Base-by-base conservation (phyloP, 92 coral and sea anemone species). In the Umimayanthus chanpuru region DNA sequence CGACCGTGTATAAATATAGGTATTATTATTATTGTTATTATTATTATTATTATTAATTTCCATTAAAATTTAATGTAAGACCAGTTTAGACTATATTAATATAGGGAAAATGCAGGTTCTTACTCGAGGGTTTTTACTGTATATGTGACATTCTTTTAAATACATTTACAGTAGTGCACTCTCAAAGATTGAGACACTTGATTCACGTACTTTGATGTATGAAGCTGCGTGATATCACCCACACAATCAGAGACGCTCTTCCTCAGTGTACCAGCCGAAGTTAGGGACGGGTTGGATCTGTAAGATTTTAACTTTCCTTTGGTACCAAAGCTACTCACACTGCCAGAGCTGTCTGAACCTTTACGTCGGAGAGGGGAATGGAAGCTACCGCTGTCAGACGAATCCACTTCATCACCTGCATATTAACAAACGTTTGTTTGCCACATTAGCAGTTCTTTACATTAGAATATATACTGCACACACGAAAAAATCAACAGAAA, bases 311-410 rank as follows among this genome's bases (percentile, higher is more conserved):
- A 84, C 80, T 90, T 93, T 86, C 98, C 96, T 74, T 75, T 91
- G 77, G 91, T 90, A 30, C 93, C 92, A 32, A 93, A 88, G 83
- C 98, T 95, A 76, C 87, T 92, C 64, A 88, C 77, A 89, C 96
- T 93, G 50, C 98, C 98, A 56, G 98, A 95, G 76, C 98, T 93
- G 89, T 95, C 98, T 36, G 98, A 95, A 25, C 98, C 98, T 89
- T 88, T 93, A 53, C 98, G 92, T 16, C 91, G 91, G 66, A 95
- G 88, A 4, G 90, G 86, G n/a, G 97, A 91, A 18, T 95, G 98
- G 30, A 91, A 86, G 65, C 96, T 95, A 61, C 98, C 96, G 81
- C 98, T 93, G 89, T 95, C 98, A 40, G 94, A 91, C 15, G 96
- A 95, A 40, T 95, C 96, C 67, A 92, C 89, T 79, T 95, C 98